Base-by-base conservation (phyloP, 1,140 invertebrate genomes). In the Rhyacophila brunnea region DNA sequence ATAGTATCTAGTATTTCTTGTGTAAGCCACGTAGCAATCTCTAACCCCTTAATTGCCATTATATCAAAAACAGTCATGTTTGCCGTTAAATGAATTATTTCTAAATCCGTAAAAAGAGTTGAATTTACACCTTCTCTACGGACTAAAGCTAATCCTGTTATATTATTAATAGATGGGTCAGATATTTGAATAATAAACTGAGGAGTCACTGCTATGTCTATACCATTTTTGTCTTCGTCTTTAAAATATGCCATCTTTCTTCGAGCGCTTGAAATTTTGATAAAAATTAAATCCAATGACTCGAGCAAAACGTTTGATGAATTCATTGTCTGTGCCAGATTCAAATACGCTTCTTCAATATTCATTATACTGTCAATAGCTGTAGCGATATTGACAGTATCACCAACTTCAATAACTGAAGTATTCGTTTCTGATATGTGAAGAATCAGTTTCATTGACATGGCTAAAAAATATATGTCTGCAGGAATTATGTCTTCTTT, bases 121-220 rank as follows among this genome's bases (percentile, higher is more conserved):
- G 68, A 66, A 19, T 62, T 50, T 10, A 53, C 49, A 14, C 62
- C 66, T 60, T 58, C 66, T 23, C 64, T 58, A 4, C 62, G 53
- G 43, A 74, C 72, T 23, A 84, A 35, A n/a, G 79, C 80, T 38
- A 85, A 66, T n/a, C 83, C 83, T 38, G 79, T 80, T 28, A 83
- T 69, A 64, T 84, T 83, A 35, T 75, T 80, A 23, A 71, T 58
- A 6, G 57, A 40, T 1, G 83, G 82, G 69, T 81, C 80, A 2
- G 80, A 77, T 34, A 78, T 68, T 66, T 82, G 81, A 42, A 80
- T 70, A 9, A 81, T 50, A 71, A 77, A 73, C 67, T 77, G 68
- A 46, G 72, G 68, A 62, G 79, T 72, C 19, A 78, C 59, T 43
- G 74, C 71, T 23, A 74, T 14, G 69, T 68, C 63, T 66, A 73